These are phyloP conservation scores for Melinaea marsaeus DNA, from an alignment of 2,888 invertebrate genomes.

Conservation along the genomic window DNA sequence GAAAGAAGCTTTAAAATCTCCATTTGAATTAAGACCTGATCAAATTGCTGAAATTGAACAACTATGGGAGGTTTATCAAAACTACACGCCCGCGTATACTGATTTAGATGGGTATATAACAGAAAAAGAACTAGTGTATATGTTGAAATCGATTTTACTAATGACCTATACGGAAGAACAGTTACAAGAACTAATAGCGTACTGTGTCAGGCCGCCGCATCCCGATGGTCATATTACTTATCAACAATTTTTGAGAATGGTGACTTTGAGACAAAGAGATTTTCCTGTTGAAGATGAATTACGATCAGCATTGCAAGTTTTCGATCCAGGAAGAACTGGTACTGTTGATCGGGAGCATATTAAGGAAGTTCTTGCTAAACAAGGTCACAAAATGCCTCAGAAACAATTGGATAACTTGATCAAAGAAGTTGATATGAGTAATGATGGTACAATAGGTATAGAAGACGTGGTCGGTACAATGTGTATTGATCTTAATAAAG, in stretches of 20 bases:
- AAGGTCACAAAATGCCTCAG: slow-evolving; percentile 57
- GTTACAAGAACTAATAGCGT: slow-evolving; percentile 57
- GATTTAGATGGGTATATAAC: slow-evolving; percentile 62
- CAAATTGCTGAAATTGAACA: slow-evolving; percentile 65
- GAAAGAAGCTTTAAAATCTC: slow-evolving; percentile 56
- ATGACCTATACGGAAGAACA: slow-evolving; percentile 66
- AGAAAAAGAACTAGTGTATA: slow-evolving; percentile 62
- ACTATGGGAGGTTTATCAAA: slow-evolving; percentile 63
- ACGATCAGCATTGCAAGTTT: slow-evolving; percentile 53
- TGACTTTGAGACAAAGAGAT: slow-evolving; percentile 60
- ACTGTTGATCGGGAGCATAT: slow-evolving; percentile 55
- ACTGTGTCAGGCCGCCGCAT: slow-evolving; percentile 60
- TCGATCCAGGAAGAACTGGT: slow-evolving; percentile 55
- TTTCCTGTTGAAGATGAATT: slow-evolving; percentile 61
- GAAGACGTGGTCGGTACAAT: slow-evolving; percentile 69
- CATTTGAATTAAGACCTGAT: slow-evolving; percentile 59
- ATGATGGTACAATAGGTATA: slow-evolving; percentile 65
- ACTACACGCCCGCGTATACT: slow-evolving; percentile 65
- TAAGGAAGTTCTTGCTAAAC: slow-evolving; percentile 51
- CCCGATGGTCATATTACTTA: slow-evolving; percentile 60
- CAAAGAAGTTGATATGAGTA: slow-evolving; percentile 65
- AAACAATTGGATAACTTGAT: slow-evolving; percentile 56
- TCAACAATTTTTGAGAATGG: slow-evolving; percentile 66
- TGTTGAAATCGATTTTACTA: slow-evolving; percentile 59
- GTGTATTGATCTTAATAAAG: slow-evolving; percentile 64